These are phyloP conservation scores for Tetramorium alpestre DNA, from an alignment of 1,140 invertebrate species.

Conservation along the genomic window DNA sequence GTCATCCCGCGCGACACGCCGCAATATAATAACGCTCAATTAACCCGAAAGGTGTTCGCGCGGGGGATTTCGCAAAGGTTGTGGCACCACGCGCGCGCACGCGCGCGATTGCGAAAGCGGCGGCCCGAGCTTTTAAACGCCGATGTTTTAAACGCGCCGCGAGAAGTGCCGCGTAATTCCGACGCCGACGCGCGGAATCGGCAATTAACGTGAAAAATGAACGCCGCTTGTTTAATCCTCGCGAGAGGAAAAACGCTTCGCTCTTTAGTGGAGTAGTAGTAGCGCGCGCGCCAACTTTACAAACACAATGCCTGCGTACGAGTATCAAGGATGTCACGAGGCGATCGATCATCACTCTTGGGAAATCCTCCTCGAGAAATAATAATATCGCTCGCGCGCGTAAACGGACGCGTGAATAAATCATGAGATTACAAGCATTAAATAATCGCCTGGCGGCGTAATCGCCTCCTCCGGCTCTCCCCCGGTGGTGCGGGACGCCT, in stretches of 20 bases:
- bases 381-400: conserved; percentile 28
- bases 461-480: conserved; percentile 12
- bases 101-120: conserved; percentile 19
- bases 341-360: conserved; percentile 32
- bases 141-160: conserved; percentile 14
- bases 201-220: conserved; percentile 56
- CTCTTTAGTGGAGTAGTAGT: neutral
- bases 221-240: conserved; percentile 13
- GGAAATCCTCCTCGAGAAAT: conserved; percentile 5
- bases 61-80: conserved; percentile 28
- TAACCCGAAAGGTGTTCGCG: conserved; percentile 40
- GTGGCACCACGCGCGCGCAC: neutral
- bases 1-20: conserved; percentile 49
- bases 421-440: conserved; percentile 36
- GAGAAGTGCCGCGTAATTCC: conserved; percentile 24
- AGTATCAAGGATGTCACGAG: conserved; percentile 37
- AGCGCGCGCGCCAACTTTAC: neutral
- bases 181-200: conserved; percentile 10
- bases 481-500: neutral
- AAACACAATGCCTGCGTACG: conserved; percentile 7
- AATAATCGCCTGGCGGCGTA: conserved; percentile 42
- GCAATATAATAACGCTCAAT: conserved; percentile 58
- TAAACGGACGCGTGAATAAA: conserved; percentile 17
- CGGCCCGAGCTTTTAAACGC: conserved; percentile 1
- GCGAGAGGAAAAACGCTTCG: conserved; percentile 8